Conservation (phyloP, 2,113 vertebrate species). For the Plotosus lineatus region DNA sequence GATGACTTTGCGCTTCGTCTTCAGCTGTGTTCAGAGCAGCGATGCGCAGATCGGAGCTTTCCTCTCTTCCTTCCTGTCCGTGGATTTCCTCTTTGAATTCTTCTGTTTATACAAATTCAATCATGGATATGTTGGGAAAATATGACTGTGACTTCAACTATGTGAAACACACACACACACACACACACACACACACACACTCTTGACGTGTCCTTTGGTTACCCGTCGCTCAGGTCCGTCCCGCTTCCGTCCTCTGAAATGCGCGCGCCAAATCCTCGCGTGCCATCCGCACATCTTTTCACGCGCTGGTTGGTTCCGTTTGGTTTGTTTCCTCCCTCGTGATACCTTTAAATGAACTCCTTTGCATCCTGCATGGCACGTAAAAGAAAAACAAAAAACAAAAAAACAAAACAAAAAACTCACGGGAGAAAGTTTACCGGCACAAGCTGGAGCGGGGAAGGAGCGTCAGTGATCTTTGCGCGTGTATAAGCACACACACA, state of each 20-base stretch:
- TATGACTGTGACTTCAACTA: neutral
- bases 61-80: neutral
- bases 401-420: neutral
- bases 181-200: neutral
- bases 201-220: neutral
- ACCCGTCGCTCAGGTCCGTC: neutral
- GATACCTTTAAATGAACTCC: neutral
- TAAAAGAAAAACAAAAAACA: neutral
- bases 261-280: neutral
- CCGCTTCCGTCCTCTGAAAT: neutral
- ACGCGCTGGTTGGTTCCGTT: neutral
- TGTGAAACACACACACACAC: neutral
- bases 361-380: neutral
- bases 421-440: neutral
- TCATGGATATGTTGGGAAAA: neutral
- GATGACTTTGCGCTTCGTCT: conserved; percentile 2
- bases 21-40: neutral
- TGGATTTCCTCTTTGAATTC: too few relatives aligned
- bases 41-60: too few relatives aligned
- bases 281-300: neutral
- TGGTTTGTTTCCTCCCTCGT: neutral
- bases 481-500: neutral
- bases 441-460: neutral
- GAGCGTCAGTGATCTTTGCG: neutral
- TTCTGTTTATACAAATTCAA: neutral